Evolutionary conservation across 1,140 invertebrate species (phyloP), one percentile per base, ranked within the genome.

Genomic region (Pseudomyrmex sp.): DNA sequence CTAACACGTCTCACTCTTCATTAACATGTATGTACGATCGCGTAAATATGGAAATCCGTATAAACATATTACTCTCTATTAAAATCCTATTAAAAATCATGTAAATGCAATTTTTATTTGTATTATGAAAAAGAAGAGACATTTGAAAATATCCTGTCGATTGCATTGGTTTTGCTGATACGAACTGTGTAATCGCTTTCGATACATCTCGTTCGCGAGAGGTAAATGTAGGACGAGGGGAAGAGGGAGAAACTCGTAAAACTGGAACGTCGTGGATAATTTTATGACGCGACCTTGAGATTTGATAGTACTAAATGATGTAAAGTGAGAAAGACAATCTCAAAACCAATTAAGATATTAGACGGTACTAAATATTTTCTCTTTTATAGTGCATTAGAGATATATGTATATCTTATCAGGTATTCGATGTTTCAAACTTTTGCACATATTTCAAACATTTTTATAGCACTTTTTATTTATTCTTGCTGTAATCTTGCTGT

Each of bases 221-320:
- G n/a, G 58, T 3, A 35, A 35, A 35, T 35, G n/a, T 9, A 69
- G 59, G 20, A 46, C 46, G 18, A 20, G 7, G 48, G 20, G 12
- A 15, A 62, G 35, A 46, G 61, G 15, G 61, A 75, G 65, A 26
- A 35, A 79, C 66, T 72, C 23, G 66, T 72, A 72, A 80, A 80
- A 80, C 76, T 70, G 76, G 66, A 80, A 80, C 76, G 76, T 23
- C 5, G 54, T 26, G 76, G 8, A 48, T 61, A 80, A 79, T 80
- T 80, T 80, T 50, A 44, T 23, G 54, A n/a, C 76, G 66, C 66
- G 76, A 80, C 76, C 76, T 80, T 80, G 76, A 72, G 23, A 59
- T 80, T 72, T 56, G 66, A 72, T 70, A 18, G 20, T 48, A 46
- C 8, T 7, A 35, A 35, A 56, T 9, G 44, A 46, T 15, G 15